phyloP scores from a whole-genome alignment of 2,888 invertebrate species.

The Chrysodeixis includens region DNA sequence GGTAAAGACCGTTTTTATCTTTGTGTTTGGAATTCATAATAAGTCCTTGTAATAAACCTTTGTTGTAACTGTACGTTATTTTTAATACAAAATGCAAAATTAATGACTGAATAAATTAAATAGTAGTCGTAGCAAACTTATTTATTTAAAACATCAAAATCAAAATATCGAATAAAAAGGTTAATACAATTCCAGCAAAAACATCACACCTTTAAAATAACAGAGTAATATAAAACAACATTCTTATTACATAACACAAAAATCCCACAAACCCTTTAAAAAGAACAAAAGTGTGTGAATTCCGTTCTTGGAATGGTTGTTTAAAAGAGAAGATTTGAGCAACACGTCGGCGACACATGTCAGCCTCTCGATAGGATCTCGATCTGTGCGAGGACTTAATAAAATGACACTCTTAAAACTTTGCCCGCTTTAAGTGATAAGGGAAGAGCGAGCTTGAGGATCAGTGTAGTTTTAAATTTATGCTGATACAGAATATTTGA shows the following conservation, averaged over 20 bases:
- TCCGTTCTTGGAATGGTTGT: constrained; percentile 57
- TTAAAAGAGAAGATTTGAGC: constrained; percentile 61
- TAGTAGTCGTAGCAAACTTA: no score
- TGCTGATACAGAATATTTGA: background rate
- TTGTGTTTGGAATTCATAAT: background rate
- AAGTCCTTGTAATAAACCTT: background rate
- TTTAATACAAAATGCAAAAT: no score
- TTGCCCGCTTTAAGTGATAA: constrained; percentile 45
- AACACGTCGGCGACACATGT: constrained; percentile 81
- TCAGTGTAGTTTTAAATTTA: background rate
- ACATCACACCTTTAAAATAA: no score
- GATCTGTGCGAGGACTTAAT: constrained; percentile 81
- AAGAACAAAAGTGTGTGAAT: constrained; percentile 36
- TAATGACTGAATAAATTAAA: no score
- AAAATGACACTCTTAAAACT: constrained; percentile 77
- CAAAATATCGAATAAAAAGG: no score
- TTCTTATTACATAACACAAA: background rate
- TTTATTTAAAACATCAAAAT: no score
- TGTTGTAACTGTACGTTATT: no score
- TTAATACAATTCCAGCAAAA: no score
- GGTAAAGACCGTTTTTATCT: background rate
- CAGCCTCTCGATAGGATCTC: constrained; percentile 77
- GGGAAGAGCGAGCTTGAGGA: constrained; percentile 13
- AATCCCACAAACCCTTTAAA: background rate
- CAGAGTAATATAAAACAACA: background rate